Percentiles rank a stretch among this genome's conserved stretches.
These are phyloP conservation scores for Erethizon dorsatum DNA, from an alignment of 2,797 vertebrate species.

Conservation along the genomic window DNA sequence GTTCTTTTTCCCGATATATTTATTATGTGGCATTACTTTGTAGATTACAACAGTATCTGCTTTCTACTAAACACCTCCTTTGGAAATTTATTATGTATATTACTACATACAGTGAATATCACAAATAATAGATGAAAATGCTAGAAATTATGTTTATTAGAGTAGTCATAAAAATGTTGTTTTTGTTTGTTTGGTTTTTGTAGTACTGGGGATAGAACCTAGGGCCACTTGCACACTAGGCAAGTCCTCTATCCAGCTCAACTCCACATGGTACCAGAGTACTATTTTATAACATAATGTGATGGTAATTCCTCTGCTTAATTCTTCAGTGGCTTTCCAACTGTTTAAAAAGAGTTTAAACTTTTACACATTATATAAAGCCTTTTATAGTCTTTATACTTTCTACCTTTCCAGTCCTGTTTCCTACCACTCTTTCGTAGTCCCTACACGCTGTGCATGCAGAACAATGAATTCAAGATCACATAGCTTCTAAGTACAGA, in stretches of 20 bases:
- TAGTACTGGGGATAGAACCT: background rate
- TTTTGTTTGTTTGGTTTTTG: background rate
- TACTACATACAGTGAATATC: background rate
- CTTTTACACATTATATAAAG: background rate
- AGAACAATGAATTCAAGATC: background rate
- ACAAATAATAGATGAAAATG: background rate
- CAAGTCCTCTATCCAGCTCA: background rate
- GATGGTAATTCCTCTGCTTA: background rate
- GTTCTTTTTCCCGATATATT: conserved; percentile 2
- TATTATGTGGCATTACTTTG: background rate
- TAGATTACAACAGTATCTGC: background rate
- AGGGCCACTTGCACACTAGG: background rate
- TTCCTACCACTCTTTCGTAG: background rate
- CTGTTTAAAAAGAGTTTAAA: background rate
- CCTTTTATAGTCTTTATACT: background rate
- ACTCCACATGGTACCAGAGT: background rate
- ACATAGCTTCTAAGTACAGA: background rate
- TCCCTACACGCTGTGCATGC: background rate
- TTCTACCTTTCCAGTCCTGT: background rate
- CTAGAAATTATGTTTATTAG: conserved; percentile 34
- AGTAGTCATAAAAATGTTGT: conserved; percentile 8
- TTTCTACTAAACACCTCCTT: conserved; percentile 5
- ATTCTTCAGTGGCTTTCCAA: conserved; percentile 12
- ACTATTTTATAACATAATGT: conserved; percentile 24
- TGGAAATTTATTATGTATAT: background rate